These are phyloP conservation scores for Chymomyza amoena DNA, from an alignment of 2,888 invertebrate species.

Conservation along the genomic window DNA sequence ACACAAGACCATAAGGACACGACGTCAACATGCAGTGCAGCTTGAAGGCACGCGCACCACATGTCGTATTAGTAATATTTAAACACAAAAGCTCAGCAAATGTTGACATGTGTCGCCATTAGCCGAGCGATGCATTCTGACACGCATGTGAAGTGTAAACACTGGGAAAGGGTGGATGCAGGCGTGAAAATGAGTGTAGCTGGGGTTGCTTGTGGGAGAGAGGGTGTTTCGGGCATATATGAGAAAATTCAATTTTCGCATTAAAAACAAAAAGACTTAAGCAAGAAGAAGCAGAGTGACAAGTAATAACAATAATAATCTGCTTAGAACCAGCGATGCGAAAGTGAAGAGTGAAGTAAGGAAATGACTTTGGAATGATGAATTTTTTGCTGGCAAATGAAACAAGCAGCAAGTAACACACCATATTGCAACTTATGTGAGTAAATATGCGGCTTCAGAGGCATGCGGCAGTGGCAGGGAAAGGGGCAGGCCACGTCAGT, in stretches of 20 bases:
- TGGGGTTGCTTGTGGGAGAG: background rate
- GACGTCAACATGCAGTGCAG: background rate
- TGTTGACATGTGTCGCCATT: conserved; percentile 71
- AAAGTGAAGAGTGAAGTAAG: conserved; percentile 71
- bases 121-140: conserved; percentile 64
- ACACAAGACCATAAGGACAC: background rate
- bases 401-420: conserved; percentile 32
- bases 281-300: conserved; percentile 15
- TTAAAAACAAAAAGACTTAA: conserved; percentile 46
- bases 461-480: conserved; percentile 20
- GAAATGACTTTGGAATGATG: conserved; percentile 70
- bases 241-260: conserved; percentile 62
- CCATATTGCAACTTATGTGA: conserved; percentile 57
- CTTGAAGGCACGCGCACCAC: conserved; percentile 60
- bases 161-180: conserved; percentile 8
- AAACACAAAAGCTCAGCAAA: conserved; percentile 72
- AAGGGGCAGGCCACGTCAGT: conserved; percentile 39
- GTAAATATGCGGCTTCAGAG: background rate
- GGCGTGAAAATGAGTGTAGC: background rate
- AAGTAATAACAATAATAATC: conserved; percentile 65
- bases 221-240: background rate
- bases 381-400: conserved; percentile 56
- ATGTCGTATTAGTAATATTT: conserved; percentile 73
- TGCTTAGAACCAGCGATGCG: conserved; percentile 69
- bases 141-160: conserved; percentile 45